phyloP scores from a whole-genome alignment of 1,140 invertebrate species.

The Phthorimaea operculella region DNA sequence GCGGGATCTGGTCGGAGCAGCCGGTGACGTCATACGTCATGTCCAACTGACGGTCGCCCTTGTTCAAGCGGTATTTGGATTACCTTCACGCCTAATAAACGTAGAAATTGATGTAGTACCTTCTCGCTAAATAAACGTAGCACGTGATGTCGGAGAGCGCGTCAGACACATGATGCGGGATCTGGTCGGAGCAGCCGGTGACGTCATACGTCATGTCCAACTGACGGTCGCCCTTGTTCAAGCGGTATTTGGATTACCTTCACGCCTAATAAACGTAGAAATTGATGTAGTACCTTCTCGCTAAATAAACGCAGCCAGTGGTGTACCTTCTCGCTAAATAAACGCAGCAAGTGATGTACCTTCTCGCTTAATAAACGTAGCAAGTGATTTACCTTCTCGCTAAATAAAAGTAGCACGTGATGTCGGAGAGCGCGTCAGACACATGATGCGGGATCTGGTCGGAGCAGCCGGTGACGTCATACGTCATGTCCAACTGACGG shows the following conservation, averaged over 20 bases:
- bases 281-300: background rate
- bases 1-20: constrained; percentile 73
- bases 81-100: no score
- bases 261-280: background rate
- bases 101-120: no score
- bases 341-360: constrained; percentile 2
- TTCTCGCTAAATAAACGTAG: constrained; percentile 5
- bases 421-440: constrained; percentile 95
- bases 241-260: constrained; percentile 95
- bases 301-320: no score
- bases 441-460: constrained; percentile 95
- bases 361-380: no score
- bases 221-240: constrained; percentile 97
- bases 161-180: constrained; percentile 95
- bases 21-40: constrained; percentile 80
- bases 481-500: no score
- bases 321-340: no score
- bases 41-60: constrained; percentile 95
- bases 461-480: no score
- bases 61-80: constrained; percentile 97
- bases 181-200: constrained; percentile 61
- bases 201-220: constrained; percentile 90
- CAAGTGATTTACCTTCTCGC: background rate
- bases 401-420: constrained; percentile 76
- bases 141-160: constrained; percentile 97